Evolutionary conservation across 1,140 invertebrate genomes (phyloP).

Genomic region (Drosophila mayri): DNA sequence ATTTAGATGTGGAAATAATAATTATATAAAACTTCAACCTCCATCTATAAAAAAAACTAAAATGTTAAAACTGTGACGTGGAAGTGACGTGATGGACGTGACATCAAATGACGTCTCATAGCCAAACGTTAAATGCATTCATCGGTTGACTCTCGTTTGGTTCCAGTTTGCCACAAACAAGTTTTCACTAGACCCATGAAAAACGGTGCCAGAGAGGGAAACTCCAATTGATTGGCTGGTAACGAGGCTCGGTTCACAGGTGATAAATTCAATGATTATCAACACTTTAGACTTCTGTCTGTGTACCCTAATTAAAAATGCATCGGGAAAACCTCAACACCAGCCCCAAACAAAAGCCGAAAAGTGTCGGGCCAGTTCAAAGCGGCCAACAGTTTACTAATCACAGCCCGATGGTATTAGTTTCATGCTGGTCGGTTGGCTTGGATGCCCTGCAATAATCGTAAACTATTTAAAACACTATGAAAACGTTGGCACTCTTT

Average conservation of each 20-base stretch:
- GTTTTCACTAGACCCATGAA: constrained; percentile 18
- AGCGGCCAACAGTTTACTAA: constrained; percentile 60
- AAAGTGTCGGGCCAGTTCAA: constrained; percentile 63
- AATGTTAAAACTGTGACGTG: constrained; percentile 35
- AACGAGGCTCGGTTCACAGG: constrained; percentile 69
- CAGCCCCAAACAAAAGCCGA: constrained; percentile 29
- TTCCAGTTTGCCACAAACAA: constrained; percentile 42
- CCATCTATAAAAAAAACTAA: constrained; percentile 22
- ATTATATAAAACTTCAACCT: not conserved
- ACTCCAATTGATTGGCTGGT: constrained; percentile 50
- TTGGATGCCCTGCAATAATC: constrained; percentile 70
- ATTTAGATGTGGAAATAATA: not conserved
- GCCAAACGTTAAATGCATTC: constrained; percentile 48
- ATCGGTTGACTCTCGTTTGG: constrained; percentile 11
- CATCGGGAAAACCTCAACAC: constrained; percentile 51
- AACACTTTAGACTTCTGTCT: constrained; percentile 61
- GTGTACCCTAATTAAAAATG: constrained; percentile 76
- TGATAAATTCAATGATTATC: constrained; percentile 81
- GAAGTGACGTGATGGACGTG: constrained; percentile 69
- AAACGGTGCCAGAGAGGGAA: not conserved
- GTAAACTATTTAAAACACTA: constrained; percentile 75
- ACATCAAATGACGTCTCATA: constrained; percentile 71
- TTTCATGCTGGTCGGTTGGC: constrained; percentile 31
- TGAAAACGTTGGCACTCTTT: constrained; percentile 75
- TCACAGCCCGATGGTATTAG: constrained; percentile 53